A percentile compares a stretch with the other conserved stretches of the same genome.
Evolutionary conservation across 2,797 vertebrate species (phyloP).

Genomic region (Aplochiton taeniatus): DNA sequence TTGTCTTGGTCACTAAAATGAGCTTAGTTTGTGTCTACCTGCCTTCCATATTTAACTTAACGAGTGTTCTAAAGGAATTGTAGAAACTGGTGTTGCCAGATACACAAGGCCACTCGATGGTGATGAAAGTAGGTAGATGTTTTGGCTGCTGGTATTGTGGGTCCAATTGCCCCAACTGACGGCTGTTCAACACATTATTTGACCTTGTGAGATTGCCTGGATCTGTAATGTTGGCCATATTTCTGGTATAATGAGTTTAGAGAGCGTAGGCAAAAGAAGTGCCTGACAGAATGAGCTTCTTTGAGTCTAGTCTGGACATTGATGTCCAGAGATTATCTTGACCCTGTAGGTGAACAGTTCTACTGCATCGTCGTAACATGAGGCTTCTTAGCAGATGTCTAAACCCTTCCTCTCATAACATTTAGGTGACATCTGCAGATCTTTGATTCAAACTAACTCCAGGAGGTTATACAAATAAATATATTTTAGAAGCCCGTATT

Average conservation of each 20-base stretch:
- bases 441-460: too few species aligned
- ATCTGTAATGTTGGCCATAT: background rate
- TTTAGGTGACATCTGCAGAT: too few species aligned
- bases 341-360: too few species aligned
- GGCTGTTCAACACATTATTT: conserved; percentile 10
- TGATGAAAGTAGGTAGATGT: background rate
- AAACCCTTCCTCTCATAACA: too few species aligned
- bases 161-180: background rate
- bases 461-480: too few species aligned
- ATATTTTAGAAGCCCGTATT: too few species aligned
- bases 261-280: too few species aligned
- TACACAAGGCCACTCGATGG: background rate
- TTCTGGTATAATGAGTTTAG: background rate
- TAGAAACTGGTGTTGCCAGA: background rate
- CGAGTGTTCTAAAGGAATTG: conserved; percentile 7
- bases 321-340: too few species aligned
- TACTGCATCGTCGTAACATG: too few species aligned
- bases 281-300: too few species aligned
- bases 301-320: too few species aligned
- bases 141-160: background rate
- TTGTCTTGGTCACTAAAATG: background rate
- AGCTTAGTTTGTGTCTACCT: background rate
- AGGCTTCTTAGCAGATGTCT: too few species aligned
- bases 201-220: conserved; percentile 38
- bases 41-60: background rate